Conservation (phyloP, 2,888 invertebrate genomes). For the Dione juno region DNA sequence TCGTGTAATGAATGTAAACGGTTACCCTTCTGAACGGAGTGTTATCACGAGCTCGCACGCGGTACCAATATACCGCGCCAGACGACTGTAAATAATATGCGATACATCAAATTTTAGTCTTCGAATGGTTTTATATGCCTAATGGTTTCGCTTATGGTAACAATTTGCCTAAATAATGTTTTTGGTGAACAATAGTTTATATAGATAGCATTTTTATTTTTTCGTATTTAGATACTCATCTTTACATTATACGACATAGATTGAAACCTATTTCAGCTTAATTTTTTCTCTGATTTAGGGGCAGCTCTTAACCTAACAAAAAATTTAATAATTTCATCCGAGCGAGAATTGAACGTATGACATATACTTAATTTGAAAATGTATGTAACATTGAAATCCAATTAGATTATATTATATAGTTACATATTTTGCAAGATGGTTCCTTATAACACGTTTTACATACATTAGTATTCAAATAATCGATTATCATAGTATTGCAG, state of each 20-base stretch:
- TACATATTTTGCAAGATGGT: neutral
- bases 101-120: conserved; percentile 34
- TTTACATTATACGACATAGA: neutral
- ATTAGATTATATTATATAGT: neutral
- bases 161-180: neutral
- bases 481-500: conserved; percentile 12
- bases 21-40: conserved; percentile 60
- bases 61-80: conserved; percentile 42
- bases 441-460: neutral
- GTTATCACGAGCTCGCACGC: conserved; percentile 75
- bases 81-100: conserved; percentile 40
- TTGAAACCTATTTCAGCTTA: neutral
- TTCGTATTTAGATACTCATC: neutral
- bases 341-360: too few relatives aligned
- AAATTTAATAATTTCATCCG: neutral
- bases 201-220: neutral
- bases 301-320: neutral
- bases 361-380: too few relatives aligned
- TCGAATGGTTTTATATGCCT: conserved; percentile 23
- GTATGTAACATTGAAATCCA: neutral
- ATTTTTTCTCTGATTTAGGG: neutral
- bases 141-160: neutral
- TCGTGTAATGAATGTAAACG: conserved; percentile 76
- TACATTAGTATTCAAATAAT: neutral
- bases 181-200: too few relatives aligned